phyloP scores from a whole-genome alignment of 1,140 invertebrate species.

The Polypedilum pembai region DNA sequence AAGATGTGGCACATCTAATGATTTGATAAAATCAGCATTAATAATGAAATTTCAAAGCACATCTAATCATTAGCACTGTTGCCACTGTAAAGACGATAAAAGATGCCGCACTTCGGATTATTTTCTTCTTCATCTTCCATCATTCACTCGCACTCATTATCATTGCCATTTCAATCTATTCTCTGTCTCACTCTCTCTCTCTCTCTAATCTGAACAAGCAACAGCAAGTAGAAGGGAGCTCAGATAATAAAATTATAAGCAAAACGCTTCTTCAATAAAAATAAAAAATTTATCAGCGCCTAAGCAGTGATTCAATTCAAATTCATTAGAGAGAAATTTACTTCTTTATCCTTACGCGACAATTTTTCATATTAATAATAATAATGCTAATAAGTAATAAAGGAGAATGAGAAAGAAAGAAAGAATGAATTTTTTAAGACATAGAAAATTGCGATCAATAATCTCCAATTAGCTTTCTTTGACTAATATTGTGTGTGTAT shows the following conservation, averaged over 20 bases:
- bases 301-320: neutral
- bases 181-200: too few species aligned
- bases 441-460: constrained; percentile 6
- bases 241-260: constrained; percentile 16
- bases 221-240: neutral
- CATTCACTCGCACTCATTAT: constrained; percentile 4
- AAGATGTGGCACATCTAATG: too few species aligned
- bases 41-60: too few species aligned
- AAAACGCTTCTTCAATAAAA: neutral
- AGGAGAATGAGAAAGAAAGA: too few species aligned
- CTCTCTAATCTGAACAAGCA: neutral
- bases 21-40: too few species aligned
- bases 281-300: neutral
- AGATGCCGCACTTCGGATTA: constrained; percentile 15
- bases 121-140: neutral
- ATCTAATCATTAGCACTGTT: too few species aligned
- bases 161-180: constrained; percentile 2
- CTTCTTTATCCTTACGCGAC: neutral
- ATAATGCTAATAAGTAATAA: too few species aligned
- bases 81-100: neutral
- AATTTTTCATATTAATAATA: constrained; percentile 17
- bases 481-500: too few species aligned
- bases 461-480: constrained; percentile 18
- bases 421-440: neutral
- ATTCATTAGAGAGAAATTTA: constrained; percentile 19